Base-by-base conservation (phyloP, 2,113 vertebrate species). In the Megatriorchis doriae region DNA sequence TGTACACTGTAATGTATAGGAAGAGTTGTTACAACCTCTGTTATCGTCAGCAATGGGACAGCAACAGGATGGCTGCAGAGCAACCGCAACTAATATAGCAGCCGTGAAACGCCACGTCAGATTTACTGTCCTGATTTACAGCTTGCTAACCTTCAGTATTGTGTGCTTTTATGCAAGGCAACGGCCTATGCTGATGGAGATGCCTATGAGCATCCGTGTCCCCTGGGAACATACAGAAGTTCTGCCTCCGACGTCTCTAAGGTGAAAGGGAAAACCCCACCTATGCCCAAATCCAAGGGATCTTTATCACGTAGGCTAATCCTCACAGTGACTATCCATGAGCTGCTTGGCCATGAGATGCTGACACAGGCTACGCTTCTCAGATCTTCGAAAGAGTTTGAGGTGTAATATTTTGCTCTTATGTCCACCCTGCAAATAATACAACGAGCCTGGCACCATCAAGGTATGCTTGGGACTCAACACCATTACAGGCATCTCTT, bases 311-410 rank as follows among this genome's bases (percentile, higher is more conserved):
- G 6, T 3, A 32, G 50, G 19, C 10, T 38, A 53, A 9, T n/a
- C 53, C 53, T 63, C 5, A 2, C 3, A 47, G 34, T 22, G 53
- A 15, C 34, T 4, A 0, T 14, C 25, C n/a, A 36, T 7, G 43
- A 58, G 17, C 11, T 8, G 10, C 55, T 58, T 47, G 70, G 42
- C 38, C n/a, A 7, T 2, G 27, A 25, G 52, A 18, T n/a, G 23
- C 42, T 86, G 34, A 34, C 13, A 12, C 10, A 27, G 15, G 6
- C 29, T 42, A 7, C 13, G 25, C 18, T 7, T 50, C 16, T 66
- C 3, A 0, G 16, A 32, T 32, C 29, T 79, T 34, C n/a, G 38
- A 40, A 32, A 36, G 52, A 63, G 10, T 61, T 34, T 50, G 48
- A 36, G 47, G 7, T 22, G 15, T 34, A 45, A 16, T 34, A 38